Evolutionary conservation across 1,140 invertebrate species (phyloP).

Genomic region (Lethocerus indicus): DNA sequence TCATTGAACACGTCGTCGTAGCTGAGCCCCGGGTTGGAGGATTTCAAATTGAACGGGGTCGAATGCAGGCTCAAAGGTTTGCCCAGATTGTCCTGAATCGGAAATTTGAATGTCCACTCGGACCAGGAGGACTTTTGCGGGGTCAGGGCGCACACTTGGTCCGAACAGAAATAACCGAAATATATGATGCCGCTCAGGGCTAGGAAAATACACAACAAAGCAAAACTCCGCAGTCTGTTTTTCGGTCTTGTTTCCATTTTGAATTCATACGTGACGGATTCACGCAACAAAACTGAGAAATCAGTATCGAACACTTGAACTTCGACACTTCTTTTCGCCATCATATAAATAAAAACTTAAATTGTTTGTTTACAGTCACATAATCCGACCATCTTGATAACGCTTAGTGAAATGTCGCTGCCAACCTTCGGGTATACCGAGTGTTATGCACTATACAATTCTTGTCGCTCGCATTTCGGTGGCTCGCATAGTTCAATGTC

Average conservation of each 20-base stretch:
- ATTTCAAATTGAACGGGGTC: constrained; percentile 25
- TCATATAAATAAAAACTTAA: too few relatives aligned
- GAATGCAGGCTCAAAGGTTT: constrained; percentile 31
- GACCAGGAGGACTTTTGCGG: constrained; percentile 23
- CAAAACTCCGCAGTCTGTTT: constrained; percentile 46
- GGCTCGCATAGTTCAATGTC: too few relatives aligned
- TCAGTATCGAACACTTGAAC: constrained; percentile 56
- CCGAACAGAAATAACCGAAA: constrained; percentile 74
- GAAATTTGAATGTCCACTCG: constrained; percentile 22
- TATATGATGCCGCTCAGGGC: constrained; percentile 67
- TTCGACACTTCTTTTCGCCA: constrained; percentile 42
- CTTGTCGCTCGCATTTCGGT: too few relatives aligned
- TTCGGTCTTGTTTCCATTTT: constrained; percentile 53
- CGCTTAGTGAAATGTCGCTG: too few relatives aligned
- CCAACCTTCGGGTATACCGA: too few relatives aligned
- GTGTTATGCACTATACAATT: too few relatives aligned
- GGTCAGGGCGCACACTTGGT: constrained; percentile 64
- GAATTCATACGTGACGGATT: constrained; percentile 48
- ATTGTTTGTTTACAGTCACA: neutral
- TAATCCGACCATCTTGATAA: too few relatives aligned
- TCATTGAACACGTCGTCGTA: constrained; percentile 73
- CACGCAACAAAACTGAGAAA: constrained; percentile 46
- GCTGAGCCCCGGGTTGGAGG: constrained; percentile 28
- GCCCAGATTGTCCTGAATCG: constrained; percentile 33
- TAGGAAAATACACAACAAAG: constrained; percentile 56